phyloP scores from a whole-genome alignment of 2,888 invertebrate genomes.

The Troides helena region DNA sequence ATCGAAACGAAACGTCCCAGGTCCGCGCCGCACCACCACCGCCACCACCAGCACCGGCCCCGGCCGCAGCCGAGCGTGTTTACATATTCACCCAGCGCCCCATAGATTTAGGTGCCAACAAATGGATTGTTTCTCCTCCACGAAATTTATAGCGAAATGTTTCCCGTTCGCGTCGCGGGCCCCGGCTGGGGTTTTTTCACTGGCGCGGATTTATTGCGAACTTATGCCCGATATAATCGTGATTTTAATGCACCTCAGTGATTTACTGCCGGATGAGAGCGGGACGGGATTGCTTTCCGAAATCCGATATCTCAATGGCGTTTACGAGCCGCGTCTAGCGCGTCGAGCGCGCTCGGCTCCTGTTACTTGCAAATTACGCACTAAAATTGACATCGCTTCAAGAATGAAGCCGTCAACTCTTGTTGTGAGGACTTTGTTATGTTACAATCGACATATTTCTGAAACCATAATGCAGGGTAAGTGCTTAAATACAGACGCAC shows the following conservation, averaged over 20 bases:
- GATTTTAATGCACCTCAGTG: conserved; percentile 73
- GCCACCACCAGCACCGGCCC: not conserved
- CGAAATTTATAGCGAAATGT: not conserved
- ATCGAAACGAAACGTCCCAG: no score
- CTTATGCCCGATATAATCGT: conserved; percentile 76
- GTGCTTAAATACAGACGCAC: no score
- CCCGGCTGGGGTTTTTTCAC: conserved; percentile 45
- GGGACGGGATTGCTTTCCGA: conserved; percentile 69
- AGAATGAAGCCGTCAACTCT: no score
- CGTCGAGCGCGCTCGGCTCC: conserved; percentile 40
- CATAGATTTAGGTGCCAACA: conserved; percentile 69
- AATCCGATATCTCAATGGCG: conserved; percentile 77
- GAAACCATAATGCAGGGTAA: no score
- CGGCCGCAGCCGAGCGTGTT: conserved; percentile 43
- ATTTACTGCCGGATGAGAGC: conserved; percentile 67
- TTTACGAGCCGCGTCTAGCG: conserved; percentile 45
- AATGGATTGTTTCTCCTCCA: conserved; percentile 58
- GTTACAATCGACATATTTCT: no score
- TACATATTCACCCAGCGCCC: conserved; percentile 63
- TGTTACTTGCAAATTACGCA: conserved; percentile 46
- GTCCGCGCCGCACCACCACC: no score
- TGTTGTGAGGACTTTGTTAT: no score
- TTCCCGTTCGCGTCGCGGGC: conserved; percentile 24
- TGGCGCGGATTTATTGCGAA: conserved; percentile 72
- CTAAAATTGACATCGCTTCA: conserved; percentile 6